Conservation (phyloP, 2,888 invertebrate species). For the Hipparchia semele region DNA sequence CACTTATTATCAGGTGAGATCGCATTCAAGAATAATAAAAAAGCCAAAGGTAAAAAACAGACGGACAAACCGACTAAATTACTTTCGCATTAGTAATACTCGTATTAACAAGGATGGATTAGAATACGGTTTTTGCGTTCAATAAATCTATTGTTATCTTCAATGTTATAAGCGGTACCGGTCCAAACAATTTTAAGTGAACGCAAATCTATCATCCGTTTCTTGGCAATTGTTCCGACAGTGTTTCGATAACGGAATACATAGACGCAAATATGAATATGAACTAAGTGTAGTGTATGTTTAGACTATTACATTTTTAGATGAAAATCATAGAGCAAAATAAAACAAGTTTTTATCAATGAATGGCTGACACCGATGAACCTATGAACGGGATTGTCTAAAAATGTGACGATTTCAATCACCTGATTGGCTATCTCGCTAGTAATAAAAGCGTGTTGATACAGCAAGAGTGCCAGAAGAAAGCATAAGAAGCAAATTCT, state of each 20-base stretch:
- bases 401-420: no score
- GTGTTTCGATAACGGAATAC: constrained; percentile 48
- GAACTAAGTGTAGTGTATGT: not conserved
- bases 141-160: constrained; percentile 13
- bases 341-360: no score
- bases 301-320: constrained; percentile 7
- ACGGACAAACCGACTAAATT: no score
- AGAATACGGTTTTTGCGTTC: constrained; percentile 6
- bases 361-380: not conserved
- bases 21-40: no score
- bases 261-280: constrained; percentile 51
- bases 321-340: no score
- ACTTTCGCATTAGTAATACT: no score
- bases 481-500: no score
- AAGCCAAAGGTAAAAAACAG: no score
- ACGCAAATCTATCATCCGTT: constrained; percentile 43
- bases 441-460: no score
- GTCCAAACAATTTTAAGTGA: constrained; percentile 38
- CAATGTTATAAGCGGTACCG: constrained; percentile 11
- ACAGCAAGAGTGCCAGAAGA: no score
- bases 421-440: no score
- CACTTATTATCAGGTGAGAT: no score
- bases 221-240: constrained; percentile 53
- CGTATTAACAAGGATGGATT: not conserved
- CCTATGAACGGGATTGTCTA: not conserved